Evolutionary conservation across 2,888 invertebrate species (phyloP).

Genomic region (Chouioia cunea): DNA sequence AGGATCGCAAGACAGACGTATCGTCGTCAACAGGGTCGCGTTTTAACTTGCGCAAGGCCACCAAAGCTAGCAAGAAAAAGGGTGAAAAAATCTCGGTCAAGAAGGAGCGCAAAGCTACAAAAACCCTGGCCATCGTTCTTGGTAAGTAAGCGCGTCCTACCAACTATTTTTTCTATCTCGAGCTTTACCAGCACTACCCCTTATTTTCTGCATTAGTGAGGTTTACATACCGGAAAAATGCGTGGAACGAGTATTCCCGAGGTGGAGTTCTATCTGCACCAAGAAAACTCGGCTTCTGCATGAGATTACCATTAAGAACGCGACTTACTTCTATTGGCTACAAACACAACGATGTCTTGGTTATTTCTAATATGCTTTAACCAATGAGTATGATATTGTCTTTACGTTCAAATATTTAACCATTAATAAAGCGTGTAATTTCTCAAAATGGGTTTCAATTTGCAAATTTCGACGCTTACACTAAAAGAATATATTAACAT

Average conservation of each 20-base stretch:
- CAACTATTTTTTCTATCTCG: constrained; percentile 4
- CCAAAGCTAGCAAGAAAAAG: constrained; percentile 95
- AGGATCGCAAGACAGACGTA: constrained; percentile 78
- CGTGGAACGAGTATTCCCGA: constrained; percentile 8
- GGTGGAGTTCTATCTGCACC: neutral
- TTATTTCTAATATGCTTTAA: constrained; percentile 32
- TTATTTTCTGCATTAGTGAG: constrained; percentile 23
- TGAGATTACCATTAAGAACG: constrained; percentile 29
- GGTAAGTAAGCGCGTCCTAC: constrained; percentile 75
- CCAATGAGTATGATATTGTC: too few species aligned
- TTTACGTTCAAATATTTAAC: too few species aligned
- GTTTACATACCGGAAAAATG: constrained; percentile 34
- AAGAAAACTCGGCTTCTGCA: constrained; percentile 22
- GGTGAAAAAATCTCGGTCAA: constrained; percentile 93
- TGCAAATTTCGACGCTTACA: too few species aligned
- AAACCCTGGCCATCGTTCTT: constrained; percentile 97
- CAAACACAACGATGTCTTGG: constrained; percentile 4
- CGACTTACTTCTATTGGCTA: constrained; percentile 18
- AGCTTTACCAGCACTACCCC: neutral
- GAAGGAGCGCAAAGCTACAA: constrained; percentile 97
- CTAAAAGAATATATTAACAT: too few species aligned
- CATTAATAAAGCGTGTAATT: too few species aligned
- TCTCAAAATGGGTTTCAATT: too few species aligned
- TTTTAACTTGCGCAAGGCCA: constrained; percentile 93
- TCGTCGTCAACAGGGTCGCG: constrained; percentile 77